Evolutionary conservation across 30 jellyfish, hydroid and myxozoan species (phyloP).

Genomic region (Pelagia noctiluca): DNA sequence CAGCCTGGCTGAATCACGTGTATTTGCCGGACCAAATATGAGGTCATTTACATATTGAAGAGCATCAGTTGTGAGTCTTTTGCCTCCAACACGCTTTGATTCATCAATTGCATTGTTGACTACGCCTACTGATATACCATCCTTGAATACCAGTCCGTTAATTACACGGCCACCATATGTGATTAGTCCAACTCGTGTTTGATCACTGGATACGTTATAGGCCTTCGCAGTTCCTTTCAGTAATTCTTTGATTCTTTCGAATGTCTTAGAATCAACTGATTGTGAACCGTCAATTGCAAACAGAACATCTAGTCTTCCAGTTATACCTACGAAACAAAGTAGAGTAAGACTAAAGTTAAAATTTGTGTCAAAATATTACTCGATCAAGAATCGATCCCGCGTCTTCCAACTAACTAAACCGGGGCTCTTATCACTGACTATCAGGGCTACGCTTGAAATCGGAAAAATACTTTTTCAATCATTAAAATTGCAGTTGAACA

Average conservation of each 20-base stretch:
- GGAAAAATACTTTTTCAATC: no score
- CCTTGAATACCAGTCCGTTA: not conserved
- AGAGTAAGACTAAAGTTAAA: no score
- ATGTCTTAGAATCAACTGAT: not conserved
- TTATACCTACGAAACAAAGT: conserved; percentile 41
- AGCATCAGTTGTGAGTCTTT: not conserved
- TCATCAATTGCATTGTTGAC: not conserved
- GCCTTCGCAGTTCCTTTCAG: conserved; percentile 42
- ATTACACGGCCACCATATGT: conserved; percentile 8
- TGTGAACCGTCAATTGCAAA: conserved; percentile 80
- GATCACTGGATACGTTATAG: conserved; percentile 22
- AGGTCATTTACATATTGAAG: not conserved
- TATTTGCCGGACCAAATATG: not conserved
- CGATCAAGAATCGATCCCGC: no score
- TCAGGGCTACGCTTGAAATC: no score
- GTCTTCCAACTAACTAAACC: no score
- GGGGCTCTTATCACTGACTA: no score
- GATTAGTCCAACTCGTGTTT: conserved; percentile 52
- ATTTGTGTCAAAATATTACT: no score
- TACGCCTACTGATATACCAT: conserved; percentile 14
- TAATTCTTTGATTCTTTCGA: conserved; percentile 59
- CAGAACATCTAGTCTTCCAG: conserved; percentile 65
- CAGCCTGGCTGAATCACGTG: conserved; percentile 35
- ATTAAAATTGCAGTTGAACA: no score
- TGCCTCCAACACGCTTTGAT: conserved; percentile 4